These are phyloP conservation scores for Emydura subglobosa DNA, from an alignment of 2,113 vertebrate species.

Conservation along the genomic window DNA sequence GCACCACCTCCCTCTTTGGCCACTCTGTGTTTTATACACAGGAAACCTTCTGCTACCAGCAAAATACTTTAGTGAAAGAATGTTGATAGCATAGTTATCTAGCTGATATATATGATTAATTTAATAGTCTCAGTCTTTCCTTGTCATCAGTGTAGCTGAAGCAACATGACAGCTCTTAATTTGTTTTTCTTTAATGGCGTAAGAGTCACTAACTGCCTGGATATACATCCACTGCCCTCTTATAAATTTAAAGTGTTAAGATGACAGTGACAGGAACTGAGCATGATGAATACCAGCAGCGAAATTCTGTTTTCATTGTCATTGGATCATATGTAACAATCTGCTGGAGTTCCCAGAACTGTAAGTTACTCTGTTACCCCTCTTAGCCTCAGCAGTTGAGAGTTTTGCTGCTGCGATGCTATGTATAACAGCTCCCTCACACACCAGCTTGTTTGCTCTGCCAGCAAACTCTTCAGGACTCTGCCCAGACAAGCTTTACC, in stretches of 20 bases:
- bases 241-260: neutral
- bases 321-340: no score
- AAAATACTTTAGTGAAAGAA: neutral
- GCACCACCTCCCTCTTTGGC: neutral
- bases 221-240: neutral
- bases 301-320: neutral
- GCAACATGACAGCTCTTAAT: conserved; percentile 10
- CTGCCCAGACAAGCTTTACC: neutral
- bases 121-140: neutral
- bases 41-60: neutral
- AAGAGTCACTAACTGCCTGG: neutral
- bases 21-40: neutral
- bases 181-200: neutral
- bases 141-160: neutral
- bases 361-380: neutral
- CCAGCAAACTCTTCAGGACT: neutral
- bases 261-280: neutral
- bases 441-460: neutral
- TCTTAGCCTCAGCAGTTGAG: neutral
- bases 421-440: neutral
- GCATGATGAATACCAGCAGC: neutral
- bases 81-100: neutral
- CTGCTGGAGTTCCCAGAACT: neutral
- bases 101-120: neutral
- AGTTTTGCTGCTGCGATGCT: no score